phyloP scores from a whole-genome alignment of 2,113 vertebrate genomes.

The Pygoscelis antarcticus region DNA sequence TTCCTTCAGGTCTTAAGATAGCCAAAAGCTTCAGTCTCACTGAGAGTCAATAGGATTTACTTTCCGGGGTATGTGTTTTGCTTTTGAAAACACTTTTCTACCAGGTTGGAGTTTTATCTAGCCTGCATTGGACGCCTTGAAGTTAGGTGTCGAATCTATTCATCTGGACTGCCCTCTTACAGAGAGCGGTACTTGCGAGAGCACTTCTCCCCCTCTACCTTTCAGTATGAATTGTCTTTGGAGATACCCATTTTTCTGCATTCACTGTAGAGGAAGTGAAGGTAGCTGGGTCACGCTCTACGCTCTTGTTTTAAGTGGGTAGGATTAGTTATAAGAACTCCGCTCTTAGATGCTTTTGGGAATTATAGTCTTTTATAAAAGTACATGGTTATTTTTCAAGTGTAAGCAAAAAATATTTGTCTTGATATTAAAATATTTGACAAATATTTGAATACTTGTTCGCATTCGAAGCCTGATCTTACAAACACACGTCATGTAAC shows the following conservation, averaged over 20 bases:
- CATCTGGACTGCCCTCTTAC: background rate
- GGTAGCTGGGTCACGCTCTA: background rate
- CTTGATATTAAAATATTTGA: background rate
- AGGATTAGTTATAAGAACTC: background rate
- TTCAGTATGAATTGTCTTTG: background rate
- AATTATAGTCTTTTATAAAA: background rate
- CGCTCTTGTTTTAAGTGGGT: background rate
- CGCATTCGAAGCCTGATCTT: background rate
- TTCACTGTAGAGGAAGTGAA: background rate
- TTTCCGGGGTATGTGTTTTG: background rate
- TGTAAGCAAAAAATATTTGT: background rate
- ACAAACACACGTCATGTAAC: background rate
- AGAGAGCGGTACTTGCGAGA: background rate
- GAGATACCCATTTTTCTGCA: background rate
- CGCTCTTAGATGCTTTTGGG: background rate
- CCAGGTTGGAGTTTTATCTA: background rate
- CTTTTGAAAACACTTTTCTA: background rate
- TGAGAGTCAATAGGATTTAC: background rate
- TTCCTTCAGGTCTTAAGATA: background rate
- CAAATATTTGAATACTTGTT: background rate
- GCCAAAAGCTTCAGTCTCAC: background rate
- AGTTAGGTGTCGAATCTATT: background rate
- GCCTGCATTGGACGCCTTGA: background rate
- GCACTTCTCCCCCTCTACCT: background rate
- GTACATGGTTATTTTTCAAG: background rate